phyloP scores from a whole-genome alignment of 2,113 vertebrate species.

The Calypte anna region DNA sequence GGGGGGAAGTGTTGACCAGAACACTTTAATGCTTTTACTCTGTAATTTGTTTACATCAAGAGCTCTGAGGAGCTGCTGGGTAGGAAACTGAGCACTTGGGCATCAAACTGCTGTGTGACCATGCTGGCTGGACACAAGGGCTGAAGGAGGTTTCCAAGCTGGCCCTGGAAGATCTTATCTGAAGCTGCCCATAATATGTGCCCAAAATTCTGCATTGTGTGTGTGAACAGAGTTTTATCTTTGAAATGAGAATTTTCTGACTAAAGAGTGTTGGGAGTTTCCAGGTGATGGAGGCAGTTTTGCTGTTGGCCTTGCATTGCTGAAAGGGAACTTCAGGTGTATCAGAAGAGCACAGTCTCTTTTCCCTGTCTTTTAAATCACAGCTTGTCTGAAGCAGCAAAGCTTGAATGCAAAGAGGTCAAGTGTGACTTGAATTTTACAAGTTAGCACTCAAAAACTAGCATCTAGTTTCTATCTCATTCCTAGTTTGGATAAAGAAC shows the following conservation, averaged over 20 bases:
- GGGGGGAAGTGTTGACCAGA: accelerated
- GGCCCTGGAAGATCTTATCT: background rate
- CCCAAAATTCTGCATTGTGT: background rate
- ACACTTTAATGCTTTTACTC: background rate
- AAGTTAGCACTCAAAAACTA: background rate
- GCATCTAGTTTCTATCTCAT: background rate
- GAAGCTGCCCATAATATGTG: background rate
- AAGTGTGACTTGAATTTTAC: background rate
- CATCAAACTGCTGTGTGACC: background rate
- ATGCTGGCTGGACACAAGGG: accelerated
- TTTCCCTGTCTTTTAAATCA: background rate
- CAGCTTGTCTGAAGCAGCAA: background rate
- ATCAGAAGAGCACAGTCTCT: background rate
- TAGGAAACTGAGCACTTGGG: background rate
- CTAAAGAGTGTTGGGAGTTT: background rate
- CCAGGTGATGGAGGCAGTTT: background rate
- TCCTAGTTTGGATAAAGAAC: background rate
- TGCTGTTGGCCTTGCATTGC: background rate
- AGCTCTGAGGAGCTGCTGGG: background rate
- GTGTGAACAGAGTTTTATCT: accelerated
- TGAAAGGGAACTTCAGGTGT: background rate
- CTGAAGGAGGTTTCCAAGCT: background rate
- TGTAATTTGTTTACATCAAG: background rate
- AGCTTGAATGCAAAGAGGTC: background rate
- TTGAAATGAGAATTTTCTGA: background rate